Conservation (phyloP, 2,113 vertebrate genomes). For the Arenaria interpres region DNA sequence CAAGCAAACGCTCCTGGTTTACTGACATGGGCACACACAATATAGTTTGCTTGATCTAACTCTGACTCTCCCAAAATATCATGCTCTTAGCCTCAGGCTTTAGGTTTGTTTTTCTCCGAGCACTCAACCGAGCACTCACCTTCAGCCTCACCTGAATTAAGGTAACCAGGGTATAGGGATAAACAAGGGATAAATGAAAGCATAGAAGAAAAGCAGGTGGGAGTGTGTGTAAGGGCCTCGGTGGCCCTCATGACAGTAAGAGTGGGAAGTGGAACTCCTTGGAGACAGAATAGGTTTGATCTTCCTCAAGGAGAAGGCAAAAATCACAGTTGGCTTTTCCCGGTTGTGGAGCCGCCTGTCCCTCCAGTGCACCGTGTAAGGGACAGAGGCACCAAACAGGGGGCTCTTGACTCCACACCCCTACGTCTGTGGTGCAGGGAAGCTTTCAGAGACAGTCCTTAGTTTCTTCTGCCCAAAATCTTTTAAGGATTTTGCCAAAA, state of each 20-base stretch:
- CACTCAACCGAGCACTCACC: not conserved
- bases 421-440: not conserved
- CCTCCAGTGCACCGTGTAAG: fast-evolving
- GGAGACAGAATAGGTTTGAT: not conserved
- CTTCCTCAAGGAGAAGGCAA: not conserved
- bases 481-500: not conserved
- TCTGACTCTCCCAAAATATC: not conserved
- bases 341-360: not conserved
- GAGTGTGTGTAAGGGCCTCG: not conserved
- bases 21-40: not conserved
- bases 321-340: not conserved
- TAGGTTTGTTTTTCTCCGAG: not conserved
- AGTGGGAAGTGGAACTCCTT: not conserved
- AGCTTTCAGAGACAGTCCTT: not conserved
- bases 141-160: not conserved
- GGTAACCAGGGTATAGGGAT: not conserved
- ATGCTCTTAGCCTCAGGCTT: not conserved
- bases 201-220: fast-evolving
- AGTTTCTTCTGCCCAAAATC: not conserved
- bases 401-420: not conserved
- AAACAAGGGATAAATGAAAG: not conserved
- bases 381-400: not conserved
- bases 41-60: not conserved
- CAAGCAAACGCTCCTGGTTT: not conserved
- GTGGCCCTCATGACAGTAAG: fast-evolving